Evolutionary conservation across 1,140 invertebrate genomes (phyloP), one percentile per base, ranked within the genome.

Genomic region (Euwallacea similis): DNA sequence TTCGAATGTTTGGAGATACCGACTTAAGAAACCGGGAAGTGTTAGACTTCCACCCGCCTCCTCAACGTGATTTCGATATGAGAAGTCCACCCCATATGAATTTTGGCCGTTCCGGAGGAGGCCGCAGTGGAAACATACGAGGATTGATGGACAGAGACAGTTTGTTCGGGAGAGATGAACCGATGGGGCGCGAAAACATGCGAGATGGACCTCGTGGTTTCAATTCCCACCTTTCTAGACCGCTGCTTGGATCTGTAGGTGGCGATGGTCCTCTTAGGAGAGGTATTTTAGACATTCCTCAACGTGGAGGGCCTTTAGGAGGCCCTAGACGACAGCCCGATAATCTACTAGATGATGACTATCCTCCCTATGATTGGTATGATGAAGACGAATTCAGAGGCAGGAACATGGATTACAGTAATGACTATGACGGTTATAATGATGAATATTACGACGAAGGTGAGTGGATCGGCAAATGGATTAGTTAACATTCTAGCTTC

Each of bases 331-430:
- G 55, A 33, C 21, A 33, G 21, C 21, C 21, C 21, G 21, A 33
- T 4, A 33, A 33, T 33, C 21, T 33, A 33, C 21, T 33, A 4
- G 21, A 33, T 33, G 21, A 33, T 41, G 66, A 71, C 7, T 71
- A 75, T 41, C 66, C 73, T 42, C 43, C 66, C 13, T 71, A 59
- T 16, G 68, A 71, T 66, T 64, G 75, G 42, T 73, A 69, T 13
- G 73, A 71, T 42, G 75, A 78, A 69, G 72, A 76, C 42, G 78
- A 79, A 69, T 78, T 75, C 56, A 71, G 77, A 64, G 74, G 21
- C 21, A 33, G 21, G 4, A 33, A 33, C 47, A 54, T 33, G 11
- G 42, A 61, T 61, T 43, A 11, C 59, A 44, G 70, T 13, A 46
- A 68, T 47, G 61, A 70, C n/a, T 50, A 70, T 13, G 42, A 15